Evolutionary conservation across 1,140 invertebrate species (phyloP).

Genomic region (Ylistrum balloti): DNA sequence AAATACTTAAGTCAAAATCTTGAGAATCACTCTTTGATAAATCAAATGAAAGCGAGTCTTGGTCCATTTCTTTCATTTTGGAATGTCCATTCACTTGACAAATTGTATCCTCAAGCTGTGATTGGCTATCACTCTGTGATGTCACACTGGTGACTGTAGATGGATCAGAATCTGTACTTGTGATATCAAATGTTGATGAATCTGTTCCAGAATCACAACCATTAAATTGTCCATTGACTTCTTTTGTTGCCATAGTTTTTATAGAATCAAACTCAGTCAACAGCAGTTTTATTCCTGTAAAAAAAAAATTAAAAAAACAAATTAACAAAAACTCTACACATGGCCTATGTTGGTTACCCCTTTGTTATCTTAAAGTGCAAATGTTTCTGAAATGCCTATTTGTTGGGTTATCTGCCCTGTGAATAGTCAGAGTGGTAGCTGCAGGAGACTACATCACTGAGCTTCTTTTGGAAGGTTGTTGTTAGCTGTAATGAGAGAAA

Average conservation of each 20-base stretch:
- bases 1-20: background rate
- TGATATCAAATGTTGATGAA: conserved; percentile 43
- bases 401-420: no score
- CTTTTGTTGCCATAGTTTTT: background rate
- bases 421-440: no score
- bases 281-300: background rate
- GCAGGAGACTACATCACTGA: no score
- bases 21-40: conserved; percentile 19
- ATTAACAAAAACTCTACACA: no score
- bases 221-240: background rate
- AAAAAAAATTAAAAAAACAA: background rate
- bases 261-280: no score
- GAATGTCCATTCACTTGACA: conserved; percentile 26
- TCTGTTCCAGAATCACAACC: conserved; percentile 13
- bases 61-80: conserved; percentile 43
- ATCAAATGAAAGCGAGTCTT: background rate
- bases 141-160: conserved; percentile 57
- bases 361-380: no score
- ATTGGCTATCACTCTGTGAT: conserved; percentile 44
- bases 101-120: conserved; percentile 43
- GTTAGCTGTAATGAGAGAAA: no score
- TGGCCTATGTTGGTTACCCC: no score
- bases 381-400: no score
- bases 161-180: conserved; percentile 45
- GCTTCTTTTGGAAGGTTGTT: no score